Evolutionary conservation across 2,113 vertebrate species (phyloP).

Genomic region (Climacteris rufus): DNA sequence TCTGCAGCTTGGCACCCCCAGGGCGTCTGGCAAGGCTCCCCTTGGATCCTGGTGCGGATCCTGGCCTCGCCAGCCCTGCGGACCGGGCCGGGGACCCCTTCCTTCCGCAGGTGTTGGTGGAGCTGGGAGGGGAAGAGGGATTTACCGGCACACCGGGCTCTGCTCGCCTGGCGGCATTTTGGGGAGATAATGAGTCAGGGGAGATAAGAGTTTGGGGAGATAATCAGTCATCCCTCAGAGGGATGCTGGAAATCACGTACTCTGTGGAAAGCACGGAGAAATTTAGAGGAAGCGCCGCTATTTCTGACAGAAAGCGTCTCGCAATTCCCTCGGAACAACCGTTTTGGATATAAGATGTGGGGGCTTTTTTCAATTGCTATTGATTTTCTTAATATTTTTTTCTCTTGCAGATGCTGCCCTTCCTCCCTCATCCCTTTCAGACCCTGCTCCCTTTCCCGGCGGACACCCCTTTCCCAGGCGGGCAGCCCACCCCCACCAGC

Average conservation of each 20-base stretch:
- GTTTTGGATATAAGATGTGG: fast-evolving
- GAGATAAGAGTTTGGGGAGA: background rate
- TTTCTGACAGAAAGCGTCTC: fast-evolving
- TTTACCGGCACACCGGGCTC: too few species aligned
- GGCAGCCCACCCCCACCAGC: background rate
- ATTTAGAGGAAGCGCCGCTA: fast-evolving
- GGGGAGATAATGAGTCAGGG: background rate
- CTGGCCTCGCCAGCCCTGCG: fast-evolving
- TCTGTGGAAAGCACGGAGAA: background rate
- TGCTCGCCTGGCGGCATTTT: fast-evolving
- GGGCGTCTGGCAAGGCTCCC: background rate
- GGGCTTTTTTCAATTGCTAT: too few species aligned
- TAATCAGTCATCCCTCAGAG: background rate
- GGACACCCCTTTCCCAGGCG: background rate
- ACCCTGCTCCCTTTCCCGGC: background rate
- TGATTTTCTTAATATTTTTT: background rate
- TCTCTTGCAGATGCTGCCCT: background rate
- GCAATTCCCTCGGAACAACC: background rate
- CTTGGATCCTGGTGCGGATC: background rate
- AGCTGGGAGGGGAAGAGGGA: background rate
- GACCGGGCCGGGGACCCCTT: background rate
- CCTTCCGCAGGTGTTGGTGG: background rate
- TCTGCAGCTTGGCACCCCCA: background rate
- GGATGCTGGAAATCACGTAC: background rate
- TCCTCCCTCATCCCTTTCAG: background rate